These are phyloP conservation scores for Bubo scandiacus DNA, from an alignment of 2,113 vertebrate species.

Conservation along the genomic window DNA sequence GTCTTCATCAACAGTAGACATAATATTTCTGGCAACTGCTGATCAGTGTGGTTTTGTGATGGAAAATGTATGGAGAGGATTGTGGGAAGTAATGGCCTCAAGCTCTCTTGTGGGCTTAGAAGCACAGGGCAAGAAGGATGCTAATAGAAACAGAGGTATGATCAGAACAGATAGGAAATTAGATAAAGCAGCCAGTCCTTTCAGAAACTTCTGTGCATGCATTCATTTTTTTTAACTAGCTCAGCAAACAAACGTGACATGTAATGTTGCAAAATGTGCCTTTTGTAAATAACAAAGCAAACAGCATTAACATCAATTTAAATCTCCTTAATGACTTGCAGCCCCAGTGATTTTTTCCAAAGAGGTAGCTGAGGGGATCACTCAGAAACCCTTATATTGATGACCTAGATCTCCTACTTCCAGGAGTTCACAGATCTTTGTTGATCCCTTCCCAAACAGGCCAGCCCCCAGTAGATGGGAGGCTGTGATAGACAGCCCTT, in stretches of 20 bases:
- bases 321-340: background rate
- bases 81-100: background rate
- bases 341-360: background rate
- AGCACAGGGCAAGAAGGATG: background rate
- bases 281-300: background rate
- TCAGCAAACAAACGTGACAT: background rate
- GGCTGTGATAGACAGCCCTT: background rate
- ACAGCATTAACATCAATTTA: background rate
- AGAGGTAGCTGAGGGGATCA: background rate
- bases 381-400: background rate
- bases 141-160: background rate
- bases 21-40: conserved; percentile 4
- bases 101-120: background rate
- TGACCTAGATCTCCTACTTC: background rate
- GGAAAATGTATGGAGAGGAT: background rate
- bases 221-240: background rate
- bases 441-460: background rate
- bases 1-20: conserved; percentile 44
- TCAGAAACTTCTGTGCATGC: background rate
- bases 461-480: background rate
- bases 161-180: background rate
- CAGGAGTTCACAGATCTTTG: background rate
- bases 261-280: background rate
- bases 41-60: background rate
- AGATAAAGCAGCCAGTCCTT: background rate